Evolutionary conservation across 2,797 vertebrate species (phyloP).

Genomic region (Sebastes minor): DNA sequence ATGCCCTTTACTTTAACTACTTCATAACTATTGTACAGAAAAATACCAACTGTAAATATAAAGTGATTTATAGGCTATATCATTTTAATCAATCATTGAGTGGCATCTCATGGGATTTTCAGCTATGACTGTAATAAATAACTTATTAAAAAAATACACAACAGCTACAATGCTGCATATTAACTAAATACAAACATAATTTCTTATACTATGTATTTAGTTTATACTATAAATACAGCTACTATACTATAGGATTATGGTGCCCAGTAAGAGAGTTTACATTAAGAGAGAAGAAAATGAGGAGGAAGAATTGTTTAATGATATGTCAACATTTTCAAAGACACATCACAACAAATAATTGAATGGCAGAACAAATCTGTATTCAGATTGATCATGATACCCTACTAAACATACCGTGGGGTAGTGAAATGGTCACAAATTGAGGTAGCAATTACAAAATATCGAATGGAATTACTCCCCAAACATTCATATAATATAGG

Average conservation of each 20-base stretch:
- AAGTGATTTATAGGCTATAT: not conserved
- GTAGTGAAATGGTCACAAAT: slow-evolving; percentile 17
- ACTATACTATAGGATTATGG: not conserved
- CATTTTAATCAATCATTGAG: not conserved
- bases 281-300: not conserved
- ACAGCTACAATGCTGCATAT: not conserved
- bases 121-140: not conserved
- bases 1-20: not conserved
- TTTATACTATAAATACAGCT: not conserved
- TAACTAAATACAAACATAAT: not conserved
- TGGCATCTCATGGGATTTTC: not conserved
- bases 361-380: not conserved
- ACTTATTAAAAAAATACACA: not conserved
- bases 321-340: slow-evolving; percentile 4
- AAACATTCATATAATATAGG: not conserved
- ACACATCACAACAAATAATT: slow-evolving; percentile 4
- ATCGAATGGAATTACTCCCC: not conserved
- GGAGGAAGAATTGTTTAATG: not conserved
- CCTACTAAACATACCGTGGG: not conserved
- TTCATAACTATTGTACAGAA: not conserved
- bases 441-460: slow-evolving; percentile 46
- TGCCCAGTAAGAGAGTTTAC: not conserved
- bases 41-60: not conserved
- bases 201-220: not conserved
- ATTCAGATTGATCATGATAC: not conserved